Conservation (phyloP, 2,113 vertebrate species). For the Chloropsis hardwickii region DNA sequence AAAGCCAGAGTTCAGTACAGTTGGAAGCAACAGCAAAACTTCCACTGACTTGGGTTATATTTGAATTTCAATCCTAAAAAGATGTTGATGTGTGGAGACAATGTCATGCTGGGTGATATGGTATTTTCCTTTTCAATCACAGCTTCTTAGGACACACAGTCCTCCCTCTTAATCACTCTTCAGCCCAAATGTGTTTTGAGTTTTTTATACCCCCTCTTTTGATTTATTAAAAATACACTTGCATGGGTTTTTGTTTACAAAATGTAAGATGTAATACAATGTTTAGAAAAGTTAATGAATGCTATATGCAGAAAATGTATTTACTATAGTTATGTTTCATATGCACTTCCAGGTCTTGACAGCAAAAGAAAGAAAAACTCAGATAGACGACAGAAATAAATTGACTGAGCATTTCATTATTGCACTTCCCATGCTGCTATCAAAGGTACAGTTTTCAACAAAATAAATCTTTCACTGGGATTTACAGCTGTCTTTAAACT, state of each 20-base stretch:
- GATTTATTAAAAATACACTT: neutral
- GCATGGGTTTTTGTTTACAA: neutral
- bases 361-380: conserved; percentile 98
- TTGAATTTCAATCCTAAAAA: neutral
- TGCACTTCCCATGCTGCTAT: conserved; percentile 95
- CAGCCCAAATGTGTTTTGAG: neutral
- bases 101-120: neutral
- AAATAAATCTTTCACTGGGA: neutral
- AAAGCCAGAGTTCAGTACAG: neutral
- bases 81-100: neutral
- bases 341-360: conserved; percentile 86
- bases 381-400: conserved; percentile 98
- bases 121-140: neutral
- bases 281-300: neutral
- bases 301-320: neutral
- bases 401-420: conserved; percentile 98
- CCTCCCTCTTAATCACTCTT: neutral
- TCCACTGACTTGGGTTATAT: neutral
- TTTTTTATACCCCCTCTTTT: neutral
- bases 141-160: neutral
- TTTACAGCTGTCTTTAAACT: neutral
- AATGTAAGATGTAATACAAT: neutral
- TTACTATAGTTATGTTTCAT: conserved; percentile 31
- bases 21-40: conserved; percentile 26
- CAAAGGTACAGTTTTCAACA: conserved; percentile 81